A percentile compares a stretch with the other conserved stretches of the same genome.
phyloP scores from a whole-genome alignment of 2,888 invertebrate species.

The Pseudococcus viburni region DNA sequence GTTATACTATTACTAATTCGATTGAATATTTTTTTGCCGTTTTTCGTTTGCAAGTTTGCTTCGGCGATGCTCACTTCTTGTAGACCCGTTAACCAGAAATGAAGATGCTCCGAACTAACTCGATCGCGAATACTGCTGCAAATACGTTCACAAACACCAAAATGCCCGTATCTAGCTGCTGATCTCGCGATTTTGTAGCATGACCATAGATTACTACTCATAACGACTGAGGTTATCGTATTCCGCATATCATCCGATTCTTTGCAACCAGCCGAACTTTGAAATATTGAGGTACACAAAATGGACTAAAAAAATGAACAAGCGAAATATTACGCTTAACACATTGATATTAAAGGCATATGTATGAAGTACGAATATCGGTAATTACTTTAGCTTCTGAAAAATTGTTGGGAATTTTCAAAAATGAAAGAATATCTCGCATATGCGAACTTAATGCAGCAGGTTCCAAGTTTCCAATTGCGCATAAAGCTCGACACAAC shows the following conservation, averaged over 20 bases:
- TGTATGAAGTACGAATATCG: not conserved
- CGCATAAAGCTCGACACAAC: conserved; percentile 83
- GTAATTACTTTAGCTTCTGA: conserved; percentile 72
- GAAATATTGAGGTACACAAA: conserved; percentile 86
- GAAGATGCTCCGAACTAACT: conserved; percentile 88
- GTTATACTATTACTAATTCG: conserved; percentile 74
- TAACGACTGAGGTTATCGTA: conserved; percentile 74
- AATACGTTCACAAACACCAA: conserved; percentile 79
- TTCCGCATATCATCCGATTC: conserved; percentile 77
- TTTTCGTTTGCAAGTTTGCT: conserved; percentile 75
- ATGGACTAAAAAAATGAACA: conserved; percentile 74
- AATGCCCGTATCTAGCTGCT: conserved; percentile 87
- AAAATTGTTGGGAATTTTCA: conserved; percentile 71
- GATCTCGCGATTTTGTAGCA: conserved; percentile 90
- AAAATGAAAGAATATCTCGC: conserved; percentile 73
- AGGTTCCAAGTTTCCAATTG: conserved; percentile 79
- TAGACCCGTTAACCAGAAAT: conserved; percentile 90
- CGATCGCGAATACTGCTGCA: conserved; percentile 78
- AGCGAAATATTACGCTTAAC: not conserved
- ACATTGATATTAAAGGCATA: not conserved
- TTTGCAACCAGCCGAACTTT: conserved; percentile 81
- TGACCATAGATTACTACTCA: conserved; percentile 76
- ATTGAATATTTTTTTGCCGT: conserved; percentile 72
- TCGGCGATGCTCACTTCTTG: conserved; percentile 84
- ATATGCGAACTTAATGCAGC: conserved; percentile 76